A percentile compares a stretch with the other conserved stretches of the same genome.
Evolutionary conservation across 1,140 invertebrate genomes (phyloP).

Genomic region (Neoseiulus cucumeris): DNA sequence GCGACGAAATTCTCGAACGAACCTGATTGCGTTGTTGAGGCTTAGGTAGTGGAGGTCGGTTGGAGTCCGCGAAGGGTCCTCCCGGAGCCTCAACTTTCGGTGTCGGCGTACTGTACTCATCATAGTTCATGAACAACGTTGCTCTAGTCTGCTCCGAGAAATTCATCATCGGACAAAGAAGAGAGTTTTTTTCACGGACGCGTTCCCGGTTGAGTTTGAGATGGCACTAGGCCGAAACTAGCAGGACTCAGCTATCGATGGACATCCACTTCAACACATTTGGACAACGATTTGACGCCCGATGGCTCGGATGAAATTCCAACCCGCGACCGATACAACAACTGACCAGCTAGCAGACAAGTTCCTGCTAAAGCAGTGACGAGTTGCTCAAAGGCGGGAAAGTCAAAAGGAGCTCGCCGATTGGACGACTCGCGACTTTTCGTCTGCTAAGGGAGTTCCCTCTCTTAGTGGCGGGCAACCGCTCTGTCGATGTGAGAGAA

Average conservation of each 20-base stretch:
- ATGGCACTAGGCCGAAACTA: neutral
- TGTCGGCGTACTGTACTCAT: slow-evolving; percentile 4
- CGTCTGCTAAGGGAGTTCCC: slow-evolving; percentile 5
- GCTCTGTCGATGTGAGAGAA: neutral
- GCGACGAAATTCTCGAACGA: neutral
- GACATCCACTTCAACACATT: slow-evolving; percentile 6
- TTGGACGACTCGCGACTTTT: neutral
- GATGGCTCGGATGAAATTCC: slow-evolving; percentile 9
- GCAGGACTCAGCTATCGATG: neutral
- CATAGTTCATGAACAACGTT: slow-evolving; percentile 5
- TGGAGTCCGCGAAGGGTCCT: slow-evolving; percentile 3
- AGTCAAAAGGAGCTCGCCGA: neutral
- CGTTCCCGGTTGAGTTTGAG: neutral
- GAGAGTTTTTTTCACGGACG: neutral
- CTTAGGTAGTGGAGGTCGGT: slow-evolving; percentile 4
- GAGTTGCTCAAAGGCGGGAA: slow-evolving; percentile 7
- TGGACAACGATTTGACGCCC: neutral
- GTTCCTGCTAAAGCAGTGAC: slow-evolving; percentile 8
- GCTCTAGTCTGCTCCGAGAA: slow-evolving; percentile 2
- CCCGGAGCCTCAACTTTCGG: slow-evolving; percentile 5
- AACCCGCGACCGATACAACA: slow-evolving; percentile 2
- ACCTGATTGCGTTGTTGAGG: slow-evolving; percentile 7
- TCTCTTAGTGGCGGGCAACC: neutral
- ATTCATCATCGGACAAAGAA: neutral
- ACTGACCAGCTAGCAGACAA: slow-evolving; percentile 9